These are phyloP conservation scores for Sarcophilus harrisii DNA, from an alignment of 2,797 vertebrate species.

Conservation along the genomic window DNA sequence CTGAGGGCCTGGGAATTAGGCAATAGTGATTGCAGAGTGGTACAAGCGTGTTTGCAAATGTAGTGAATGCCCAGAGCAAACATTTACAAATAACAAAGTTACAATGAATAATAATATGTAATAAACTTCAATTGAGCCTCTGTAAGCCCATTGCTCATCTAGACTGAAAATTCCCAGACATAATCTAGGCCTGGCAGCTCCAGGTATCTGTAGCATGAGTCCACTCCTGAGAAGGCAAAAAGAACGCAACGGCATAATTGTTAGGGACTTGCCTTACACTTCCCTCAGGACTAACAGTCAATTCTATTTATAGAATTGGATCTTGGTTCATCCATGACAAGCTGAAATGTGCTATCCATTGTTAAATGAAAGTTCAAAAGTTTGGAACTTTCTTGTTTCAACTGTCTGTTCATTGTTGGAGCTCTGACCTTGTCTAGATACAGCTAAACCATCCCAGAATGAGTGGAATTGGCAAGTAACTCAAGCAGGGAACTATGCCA, in stretches of 20 bases:
- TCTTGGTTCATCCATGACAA: neutral
- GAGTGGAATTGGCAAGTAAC: neutral
- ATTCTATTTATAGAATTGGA: neutral
- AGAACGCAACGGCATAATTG: neutral
- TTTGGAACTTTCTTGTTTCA: neutral
- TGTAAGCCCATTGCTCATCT: neutral
- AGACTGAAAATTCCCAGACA: neutral
- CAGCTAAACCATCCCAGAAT: neutral
- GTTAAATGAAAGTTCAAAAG: neutral
- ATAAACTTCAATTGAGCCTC: neutral
- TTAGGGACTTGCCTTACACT: neutral
- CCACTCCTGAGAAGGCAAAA: neutral
- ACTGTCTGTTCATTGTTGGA: neutral
- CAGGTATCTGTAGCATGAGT: neutral
- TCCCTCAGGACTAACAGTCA: neutral
- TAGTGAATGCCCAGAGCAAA: too few relatives aligned
- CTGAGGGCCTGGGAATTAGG: too few relatives aligned
- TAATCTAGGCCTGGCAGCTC: neutral
- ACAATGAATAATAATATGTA: neutral
- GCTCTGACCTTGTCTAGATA: neutral
- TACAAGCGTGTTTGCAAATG: too few relatives aligned
- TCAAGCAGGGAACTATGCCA: neutral
- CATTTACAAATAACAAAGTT: neutral
- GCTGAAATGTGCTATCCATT: neutral
- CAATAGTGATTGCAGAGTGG: too few relatives aligned